phyloP scores from a whole-genome alignment of 2,888 invertebrate genomes.

The Tipula vernalis region DNA sequence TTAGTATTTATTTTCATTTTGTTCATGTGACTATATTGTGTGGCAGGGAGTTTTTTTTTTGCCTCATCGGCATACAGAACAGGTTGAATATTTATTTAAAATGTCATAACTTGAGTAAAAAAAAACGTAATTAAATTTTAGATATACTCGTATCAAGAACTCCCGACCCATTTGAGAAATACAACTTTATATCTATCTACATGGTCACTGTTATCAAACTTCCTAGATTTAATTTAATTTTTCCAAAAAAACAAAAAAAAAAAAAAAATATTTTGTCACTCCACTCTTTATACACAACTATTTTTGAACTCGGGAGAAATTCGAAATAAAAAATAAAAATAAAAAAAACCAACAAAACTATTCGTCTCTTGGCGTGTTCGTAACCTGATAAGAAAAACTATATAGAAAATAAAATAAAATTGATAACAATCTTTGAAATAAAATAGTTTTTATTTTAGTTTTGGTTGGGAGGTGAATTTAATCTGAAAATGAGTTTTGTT shows the following conservation, averaged over 20 bases:
- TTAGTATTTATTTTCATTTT: neutral
- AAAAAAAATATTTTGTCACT: neutral
- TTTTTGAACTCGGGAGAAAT: neutral
- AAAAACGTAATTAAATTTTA: neutral
- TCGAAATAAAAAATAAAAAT: neutral
- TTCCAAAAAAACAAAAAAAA: neutral
- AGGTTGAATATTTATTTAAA: neutral
- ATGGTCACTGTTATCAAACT: neutral
- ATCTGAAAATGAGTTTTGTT: neutral
- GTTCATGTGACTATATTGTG: neutral
- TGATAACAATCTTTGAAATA: constrained; percentile 4
- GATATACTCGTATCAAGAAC: neutral
- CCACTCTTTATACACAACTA: neutral
- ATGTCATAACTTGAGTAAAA: neutral
- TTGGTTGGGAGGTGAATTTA: neutral
- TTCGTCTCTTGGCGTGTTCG: neutral
- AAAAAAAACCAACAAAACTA: neutral
- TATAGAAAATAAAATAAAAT: neutral
- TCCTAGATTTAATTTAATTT: neutral
- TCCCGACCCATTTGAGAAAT: neutral
- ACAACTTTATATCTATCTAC: neutral
- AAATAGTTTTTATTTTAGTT: neutral
- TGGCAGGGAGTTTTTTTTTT: neutral
- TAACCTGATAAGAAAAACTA: neutral
- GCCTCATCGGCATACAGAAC: neutral